phyloP scores from a whole-genome alignment of 2,888 invertebrate genomes.

The Serrognathus titanus region DNA sequence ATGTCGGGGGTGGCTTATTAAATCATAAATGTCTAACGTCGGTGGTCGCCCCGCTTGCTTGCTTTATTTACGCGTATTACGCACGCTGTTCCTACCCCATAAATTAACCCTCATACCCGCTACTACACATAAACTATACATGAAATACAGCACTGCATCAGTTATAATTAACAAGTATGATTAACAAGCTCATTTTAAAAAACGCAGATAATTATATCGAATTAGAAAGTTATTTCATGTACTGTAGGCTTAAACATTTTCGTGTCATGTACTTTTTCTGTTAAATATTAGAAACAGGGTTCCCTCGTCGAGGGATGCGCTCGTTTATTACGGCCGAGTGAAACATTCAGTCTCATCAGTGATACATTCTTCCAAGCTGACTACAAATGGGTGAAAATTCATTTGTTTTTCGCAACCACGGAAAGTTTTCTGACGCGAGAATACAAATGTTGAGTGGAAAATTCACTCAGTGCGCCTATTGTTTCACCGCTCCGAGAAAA shows the following conservation, averaged over 20 bases:
- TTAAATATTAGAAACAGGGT: not conserved
- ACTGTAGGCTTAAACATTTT: not conserved
- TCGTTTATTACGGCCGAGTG: constrained; percentile 6
- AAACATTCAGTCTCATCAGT: constrained; percentile 10
- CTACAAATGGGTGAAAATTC: constrained; percentile 38
- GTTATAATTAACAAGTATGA: too few relatives aligned
- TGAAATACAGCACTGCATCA: too few relatives aligned
- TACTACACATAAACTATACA: too few relatives aligned
- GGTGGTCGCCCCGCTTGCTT: too few relatives aligned
- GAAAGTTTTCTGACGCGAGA: constrained; percentile 36
- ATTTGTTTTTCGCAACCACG: constrained; percentile 39
- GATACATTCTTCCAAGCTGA: constrained; percentile 31
- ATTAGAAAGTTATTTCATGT: not conserved
- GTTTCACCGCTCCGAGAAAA: not conserved
- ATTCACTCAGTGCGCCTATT: constrained; percentile 19
- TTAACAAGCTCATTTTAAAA: too few relatives aligned
- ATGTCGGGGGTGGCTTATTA: constrained; percentile 12
- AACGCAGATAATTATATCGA: too few relatives aligned
- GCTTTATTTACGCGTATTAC: too few relatives aligned
- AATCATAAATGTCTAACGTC: too few relatives aligned
- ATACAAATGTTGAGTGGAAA: constrained; percentile 39
- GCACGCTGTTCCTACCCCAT: too few relatives aligned
- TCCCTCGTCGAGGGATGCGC: not conserved
- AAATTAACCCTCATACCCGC: too few relatives aligned
- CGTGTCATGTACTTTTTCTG: not conserved